Base-by-base conservation (phyloP, 2,888 invertebrate species). In the Eupithecia inturbata region DNA sequence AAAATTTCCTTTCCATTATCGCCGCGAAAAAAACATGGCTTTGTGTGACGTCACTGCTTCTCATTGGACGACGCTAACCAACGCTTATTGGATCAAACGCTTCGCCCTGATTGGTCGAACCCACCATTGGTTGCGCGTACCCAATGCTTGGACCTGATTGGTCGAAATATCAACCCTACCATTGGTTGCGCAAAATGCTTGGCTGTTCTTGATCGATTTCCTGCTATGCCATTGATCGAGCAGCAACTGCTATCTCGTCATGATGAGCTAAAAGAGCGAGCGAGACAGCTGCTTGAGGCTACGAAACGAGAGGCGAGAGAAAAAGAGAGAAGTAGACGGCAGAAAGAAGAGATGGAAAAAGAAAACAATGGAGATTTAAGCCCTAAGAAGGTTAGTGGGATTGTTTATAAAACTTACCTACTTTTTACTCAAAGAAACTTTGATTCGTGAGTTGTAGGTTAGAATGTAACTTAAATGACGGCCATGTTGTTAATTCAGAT, bases 241-340 rank as follows among this genome's bases (percentile, higher is more conserved):
- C 93, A 97, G 97, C 96, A 96, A 93, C 94, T 97, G 88, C 94
- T 97, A 85, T 96, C 97, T 82, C 96, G 98, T 72, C 97, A 98
- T 87, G 97, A 97, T 83, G 97, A 98, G 92, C 95, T 98, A 83
- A 96, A 97, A 89, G 97, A 98, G 94, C 94, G 97, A 92, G 98
- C 98, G 81, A 96, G 97, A 88, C 96, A 97, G 89, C 95, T 98
- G 89, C 95, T 98, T 81, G 97, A 98, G 85, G 97, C 97, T 82
- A 96, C 97, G 26, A 96, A 96, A 88, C 92, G 95, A 70, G 97
- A 97, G 82, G 95, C 96, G 83, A 92, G 94, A 72, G 95, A 94
- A 78, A 94, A 92, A 82, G 93, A 91, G 70, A 91, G 84, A 81
- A 87, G 80, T 62, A 88, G 84, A 80, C 78, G 87, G 45, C 92